Evolutionary conservation across 1,140 invertebrate genomes (phyloP).

Genomic region (Drosophila pandora): DNA sequence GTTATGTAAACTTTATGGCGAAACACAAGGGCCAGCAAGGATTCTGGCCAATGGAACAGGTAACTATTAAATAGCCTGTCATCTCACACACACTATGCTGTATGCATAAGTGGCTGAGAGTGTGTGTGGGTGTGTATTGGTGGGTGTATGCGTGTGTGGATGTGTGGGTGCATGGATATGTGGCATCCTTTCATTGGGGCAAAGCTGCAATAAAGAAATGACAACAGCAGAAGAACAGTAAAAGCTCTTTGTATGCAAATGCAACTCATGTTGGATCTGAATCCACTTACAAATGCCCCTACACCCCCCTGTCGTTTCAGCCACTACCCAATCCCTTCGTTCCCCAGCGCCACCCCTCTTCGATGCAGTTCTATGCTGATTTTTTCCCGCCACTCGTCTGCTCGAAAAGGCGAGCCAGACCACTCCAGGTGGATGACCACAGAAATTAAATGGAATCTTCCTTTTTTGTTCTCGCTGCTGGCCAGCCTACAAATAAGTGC

Average conservation of each 20-base stretch:
- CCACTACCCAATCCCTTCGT: neutral
- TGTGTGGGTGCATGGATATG: slow-evolving; percentile 2
- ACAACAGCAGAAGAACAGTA: slow-evolving; percentile 57
- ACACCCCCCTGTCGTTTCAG: slow-evolving; percentile 9
- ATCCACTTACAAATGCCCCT: slow-evolving; percentile 59
- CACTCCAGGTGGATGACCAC: slow-evolving; percentile 74
- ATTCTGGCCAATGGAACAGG: slow-evolving; percentile 33
- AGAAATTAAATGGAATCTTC: slow-evolving; percentile 76
- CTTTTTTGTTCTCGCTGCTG: slow-evolving; percentile 16
- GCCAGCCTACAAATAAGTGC: slow-evolving; percentile 41
- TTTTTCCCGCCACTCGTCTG: slow-evolving; percentile 55
- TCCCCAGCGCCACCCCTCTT: slow-evolving; percentile 1
- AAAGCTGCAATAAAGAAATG: slow-evolving; percentile 50
- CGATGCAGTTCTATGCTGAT: slow-evolving; percentile 37
- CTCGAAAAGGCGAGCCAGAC: slow-evolving; percentile 68
- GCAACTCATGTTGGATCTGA: slow-evolving; percentile 53
- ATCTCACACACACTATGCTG: slow-evolving; percentile 18
- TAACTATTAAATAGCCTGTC: slow-evolving; percentile 56
- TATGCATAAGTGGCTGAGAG: slow-evolving; percentile 32
- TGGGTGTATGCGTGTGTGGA: neutral
- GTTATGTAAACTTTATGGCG: slow-evolving; percentile 42
- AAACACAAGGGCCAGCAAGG: slow-evolving; percentile 20
- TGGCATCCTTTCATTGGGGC: slow-evolving; percentile 20
- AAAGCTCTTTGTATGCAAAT: slow-evolving; percentile 73
- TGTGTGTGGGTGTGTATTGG: neutral